These are phyloP conservation scores for Drosophila niveifrons DNA, from an alignment of 2,888 invertebrate species.

Conservation along the genomic window DNA sequence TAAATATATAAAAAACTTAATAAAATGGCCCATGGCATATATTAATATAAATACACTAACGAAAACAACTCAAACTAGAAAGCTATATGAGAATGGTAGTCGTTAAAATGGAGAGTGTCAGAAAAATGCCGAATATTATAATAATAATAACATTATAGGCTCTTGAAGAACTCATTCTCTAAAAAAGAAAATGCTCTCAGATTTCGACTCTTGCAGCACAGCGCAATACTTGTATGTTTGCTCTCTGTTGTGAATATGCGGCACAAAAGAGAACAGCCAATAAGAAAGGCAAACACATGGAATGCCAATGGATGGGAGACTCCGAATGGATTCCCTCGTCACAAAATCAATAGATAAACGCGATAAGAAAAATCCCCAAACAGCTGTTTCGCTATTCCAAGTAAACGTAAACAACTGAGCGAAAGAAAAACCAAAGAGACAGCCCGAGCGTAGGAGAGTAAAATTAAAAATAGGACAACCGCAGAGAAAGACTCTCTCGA, in stretches of 20 bases:
- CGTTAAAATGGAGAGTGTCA: background rate
- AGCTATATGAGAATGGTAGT: background rate
- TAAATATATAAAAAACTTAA: background rate
- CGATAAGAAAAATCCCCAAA: conserved; percentile 34
- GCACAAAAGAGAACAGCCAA: conserved; percentile 53
- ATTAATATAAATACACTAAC: background rate
- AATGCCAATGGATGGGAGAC: conserved; percentile 20
- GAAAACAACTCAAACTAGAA: background rate
- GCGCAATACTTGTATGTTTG: background rate
- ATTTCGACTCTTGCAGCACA: background rate
- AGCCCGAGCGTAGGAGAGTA: conserved; percentile 16
- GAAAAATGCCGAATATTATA: conserved; percentile 4
- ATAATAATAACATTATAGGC: background rate
- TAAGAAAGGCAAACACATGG: conserved; percentile 31
- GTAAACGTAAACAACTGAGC: conserved; percentile 64
- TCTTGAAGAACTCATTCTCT: background rate
- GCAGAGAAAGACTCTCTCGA: conserved; percentile 1
- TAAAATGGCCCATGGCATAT: conserved; percentile 4
- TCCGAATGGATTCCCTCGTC: conserved; percentile 50
- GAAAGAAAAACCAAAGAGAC: background rate
- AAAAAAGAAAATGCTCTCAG: background rate
- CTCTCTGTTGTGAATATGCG: conserved; percentile 73
- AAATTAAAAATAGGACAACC: conserved; percentile 53
- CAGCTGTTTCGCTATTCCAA: conserved; percentile 49
- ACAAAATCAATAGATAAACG: conserved; percentile 68